Evolutionary conservation across 1,140 invertebrate species (phyloP).

Genomic region (Leptinotarsa texana): DNA sequence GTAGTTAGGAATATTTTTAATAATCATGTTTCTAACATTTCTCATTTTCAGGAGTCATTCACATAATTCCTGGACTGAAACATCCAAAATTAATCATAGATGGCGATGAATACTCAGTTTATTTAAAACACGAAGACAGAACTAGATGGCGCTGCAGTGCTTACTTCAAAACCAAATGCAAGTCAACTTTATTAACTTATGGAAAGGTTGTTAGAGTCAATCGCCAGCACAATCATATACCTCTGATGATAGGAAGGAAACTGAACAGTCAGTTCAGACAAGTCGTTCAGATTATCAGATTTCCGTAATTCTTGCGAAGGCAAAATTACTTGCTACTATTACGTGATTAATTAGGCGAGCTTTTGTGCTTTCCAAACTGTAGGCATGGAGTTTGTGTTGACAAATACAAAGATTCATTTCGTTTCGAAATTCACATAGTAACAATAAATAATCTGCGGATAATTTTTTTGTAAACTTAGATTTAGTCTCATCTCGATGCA

Average conservation of each 20-base stretch:
- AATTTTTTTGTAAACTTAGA: too few species aligned
- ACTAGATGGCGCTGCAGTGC: conserved; percentile 36
- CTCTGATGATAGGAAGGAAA: conserved; percentile 15
- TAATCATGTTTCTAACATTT: background rate
- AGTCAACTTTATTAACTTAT: conserved; percentile 39
- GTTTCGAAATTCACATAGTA: too few species aligned
- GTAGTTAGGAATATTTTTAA: background rate
- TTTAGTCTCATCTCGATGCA: too few species aligned
- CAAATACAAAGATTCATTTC: too few species aligned
- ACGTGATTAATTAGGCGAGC: too few species aligned
- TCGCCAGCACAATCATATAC: conserved; percentile 40
- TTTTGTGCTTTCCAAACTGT: too few species aligned
- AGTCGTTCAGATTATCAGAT: conserved; percentile 33
- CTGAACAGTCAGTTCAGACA: conserved; percentile 31
- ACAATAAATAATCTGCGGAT: too few species aligned
- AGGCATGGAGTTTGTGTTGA: too few species aligned
- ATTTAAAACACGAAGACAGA: conserved; percentile 21
- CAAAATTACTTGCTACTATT: too few species aligned
- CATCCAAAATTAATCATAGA: conserved; percentile 39
- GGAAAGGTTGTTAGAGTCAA: conserved; percentile 36
- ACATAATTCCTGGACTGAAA: conserved; percentile 34
- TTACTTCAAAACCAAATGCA: conserved; percentile 47
- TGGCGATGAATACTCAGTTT: conserved; percentile 26
- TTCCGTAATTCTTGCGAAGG: background rate
- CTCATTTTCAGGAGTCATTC: conserved; percentile 36